Evolutionary conservation across 2,797 vertebrate genomes (phyloP), one percentile per base, ranked within the genome.

Genomic region (Manis javanica): DNA sequence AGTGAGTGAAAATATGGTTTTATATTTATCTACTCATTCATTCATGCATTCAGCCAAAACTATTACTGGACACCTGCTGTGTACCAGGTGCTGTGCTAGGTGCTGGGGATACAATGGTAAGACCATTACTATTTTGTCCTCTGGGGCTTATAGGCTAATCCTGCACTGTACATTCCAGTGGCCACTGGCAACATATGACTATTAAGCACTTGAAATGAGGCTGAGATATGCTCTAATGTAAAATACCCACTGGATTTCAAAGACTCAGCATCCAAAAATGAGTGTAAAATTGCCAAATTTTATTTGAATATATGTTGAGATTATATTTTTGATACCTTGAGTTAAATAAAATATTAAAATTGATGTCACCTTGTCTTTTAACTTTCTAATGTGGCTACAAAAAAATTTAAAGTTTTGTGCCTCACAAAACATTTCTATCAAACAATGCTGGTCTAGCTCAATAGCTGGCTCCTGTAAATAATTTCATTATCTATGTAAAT

Each of bases 401-500:
- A n/a, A 63, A 89, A 90, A 57, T 74, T 90, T 97, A 49, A 64
- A 75, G 57, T 49, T 84, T 92, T 39, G 39, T 63, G 57, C 18
- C 34, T 94, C n/a, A 63, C 37, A 19, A 72, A 93, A 34, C 68
- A 88, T 84, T 84, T 91, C 37, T 87, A 57, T 59, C 39, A 63
- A 51, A 72, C 10, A 91, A n/a, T 26, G 10, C 6, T 34, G 7
- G 49, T 72, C 46, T 64, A 63, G 91, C 66, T 63, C 79, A 95
- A 59, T 19, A 90, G 63, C 21, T 72, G 37, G n/a, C 61, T 86
- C 94, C 29, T 83, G 74, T 34, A 87, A 86, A 79, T 81, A 87
- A 97, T 81, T 84, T 69, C 57, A 24, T 5, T 26, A 91, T 77
- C 86, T 92, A 72, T 82, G 74, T 69, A 92, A 95, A 95, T 82